Base-by-base conservation (phyloP, 2,113 vertebrate species). In the Trematomus loennbergii region DNA sequence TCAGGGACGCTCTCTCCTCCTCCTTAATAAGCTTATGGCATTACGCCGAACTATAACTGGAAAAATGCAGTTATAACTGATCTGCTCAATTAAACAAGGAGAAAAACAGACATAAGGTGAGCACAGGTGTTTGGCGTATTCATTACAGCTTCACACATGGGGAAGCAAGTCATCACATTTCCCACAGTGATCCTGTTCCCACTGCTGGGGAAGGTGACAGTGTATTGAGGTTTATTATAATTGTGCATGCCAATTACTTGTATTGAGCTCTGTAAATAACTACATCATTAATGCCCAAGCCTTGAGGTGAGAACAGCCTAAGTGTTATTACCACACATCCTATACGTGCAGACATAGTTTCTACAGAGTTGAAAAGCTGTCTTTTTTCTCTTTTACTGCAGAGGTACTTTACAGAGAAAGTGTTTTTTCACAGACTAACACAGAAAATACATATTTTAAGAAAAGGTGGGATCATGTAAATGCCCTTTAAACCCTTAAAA, bases 1-100 rank as follows among this genome's bases (percentile, higher is more conserved):
- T 0, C 16, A 17, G 72, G 65, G 13, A 63, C 43, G 18, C 20
- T 22, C 29, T 58, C 67, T 25, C 53, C 67, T 58, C 18, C 65
- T 59, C 46, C 55, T 55, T 53, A 73, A 70, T 55, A 49, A 15
- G 36, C 61, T 61, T 46, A 16, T 77, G 50, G 65, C 67, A 12
- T 72, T 22, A 45, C 68, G 76, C 70, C 43, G 1, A 78, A 16
- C 36, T 18, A 49, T 63, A 75, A 60, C 36, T 55, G 62, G 33
- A 17, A 68, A 80, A 86, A 65, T 72, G 58, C 13, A 77, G 18
- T 76, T 83, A 87, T 84, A 80, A 73, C 66, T 59, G 58, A 78
- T 80, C 62, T 62, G 87, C 75, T 81, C 75, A 83, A 83, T 88
- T 79, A 86, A 87, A 86, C 62, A 72, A 78, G 63, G 72, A 65